Conservation (phyloP, 2,888 invertebrate species). For the Asteroscopus sphinx region DNA sequence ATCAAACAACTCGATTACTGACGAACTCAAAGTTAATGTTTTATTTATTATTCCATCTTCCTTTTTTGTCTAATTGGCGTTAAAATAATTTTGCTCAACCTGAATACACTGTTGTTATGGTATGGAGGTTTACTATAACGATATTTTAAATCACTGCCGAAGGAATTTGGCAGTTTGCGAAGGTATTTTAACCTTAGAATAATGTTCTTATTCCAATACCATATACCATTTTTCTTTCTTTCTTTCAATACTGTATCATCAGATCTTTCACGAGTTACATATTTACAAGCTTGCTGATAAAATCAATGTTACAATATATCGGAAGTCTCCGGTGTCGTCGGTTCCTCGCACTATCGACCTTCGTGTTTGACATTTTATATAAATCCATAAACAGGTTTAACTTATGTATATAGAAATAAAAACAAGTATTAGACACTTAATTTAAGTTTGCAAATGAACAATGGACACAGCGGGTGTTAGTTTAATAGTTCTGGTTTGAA, state of each 20-base stretch:
- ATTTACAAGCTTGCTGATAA: constrained; percentile 20
- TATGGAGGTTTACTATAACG: background rate
- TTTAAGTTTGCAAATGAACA: constrained; percentile 36
- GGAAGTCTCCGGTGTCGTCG: constrained; percentile 66
- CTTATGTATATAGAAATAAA: constrained; percentile 56
- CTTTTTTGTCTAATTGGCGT: background rate
- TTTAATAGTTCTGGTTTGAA: constrained; percentile 19
- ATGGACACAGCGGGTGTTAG: constrained; percentile 4
- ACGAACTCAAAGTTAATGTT: background rate
- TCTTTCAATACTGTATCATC: constrained; percentile 24
- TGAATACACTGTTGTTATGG: constrained; percentile 9
- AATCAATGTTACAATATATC: constrained; percentile 52
- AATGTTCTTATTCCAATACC: too few species aligned
- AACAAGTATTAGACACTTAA: constrained; percentile 52
- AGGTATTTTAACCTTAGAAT: constrained; percentile 10
- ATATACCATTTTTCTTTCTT: too few species aligned
- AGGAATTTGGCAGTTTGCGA: background rate
- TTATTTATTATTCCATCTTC: constrained; percentile 5
- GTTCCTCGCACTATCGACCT: constrained; percentile 77
- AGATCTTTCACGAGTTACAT: constrained; percentile 10
- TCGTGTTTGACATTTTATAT: constrained; percentile 73
- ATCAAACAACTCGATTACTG: constrained; percentile 5
- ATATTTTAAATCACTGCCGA: background rate
- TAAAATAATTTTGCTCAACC: background rate
- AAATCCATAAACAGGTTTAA: constrained; percentile 72